These are phyloP conservation scores for Phoxinus phoxinus DNA, from an alignment of 2,113 vertebrate species.

Conservation along the genomic window DNA sequence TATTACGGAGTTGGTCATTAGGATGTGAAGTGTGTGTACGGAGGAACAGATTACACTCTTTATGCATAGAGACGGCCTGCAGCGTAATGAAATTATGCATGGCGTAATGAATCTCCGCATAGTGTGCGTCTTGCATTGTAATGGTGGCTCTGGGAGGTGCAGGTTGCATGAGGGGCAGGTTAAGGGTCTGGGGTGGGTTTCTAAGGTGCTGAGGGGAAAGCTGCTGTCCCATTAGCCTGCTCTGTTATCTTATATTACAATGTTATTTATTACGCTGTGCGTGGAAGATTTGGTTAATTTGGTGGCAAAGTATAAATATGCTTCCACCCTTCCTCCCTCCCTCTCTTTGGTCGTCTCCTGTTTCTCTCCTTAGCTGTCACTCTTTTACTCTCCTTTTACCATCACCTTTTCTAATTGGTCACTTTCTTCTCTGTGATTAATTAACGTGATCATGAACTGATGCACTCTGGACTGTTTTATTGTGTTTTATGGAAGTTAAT, in stretches of 20 bases:
- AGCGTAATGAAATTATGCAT: conserved; percentile 71
- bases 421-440: conserved; percentile 3
- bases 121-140: conserved; percentile 54
- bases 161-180: conserved; percentile 24
- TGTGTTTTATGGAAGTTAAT: conserved; percentile 5
- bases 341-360: background rate
- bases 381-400: background rate
- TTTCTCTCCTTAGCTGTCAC: background rate
- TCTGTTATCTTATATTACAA: background rate
- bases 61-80: conserved; percentile 63
- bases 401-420: background rate
- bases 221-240: background rate
- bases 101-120: conserved; percentile 46
- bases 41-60: conserved; percentile 67
- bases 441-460: background rate
- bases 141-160: conserved; percentile 18
- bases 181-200: conserved; percentile 25
- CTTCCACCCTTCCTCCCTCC: background rate
- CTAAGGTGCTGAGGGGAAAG: background rate
- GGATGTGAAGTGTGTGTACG: conserved; percentile 61
- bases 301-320: conserved; percentile 12
- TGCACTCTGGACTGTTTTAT: background rate
- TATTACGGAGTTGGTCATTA: conserved; percentile 56
- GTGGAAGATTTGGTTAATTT: conserved; percentile 2
- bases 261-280: background rate